Evolutionary conservation across 2,888 invertebrate genomes (phyloP), one percentile per base, ranked within the genome.

Genomic region (Drosophila neonasuta): DNA sequence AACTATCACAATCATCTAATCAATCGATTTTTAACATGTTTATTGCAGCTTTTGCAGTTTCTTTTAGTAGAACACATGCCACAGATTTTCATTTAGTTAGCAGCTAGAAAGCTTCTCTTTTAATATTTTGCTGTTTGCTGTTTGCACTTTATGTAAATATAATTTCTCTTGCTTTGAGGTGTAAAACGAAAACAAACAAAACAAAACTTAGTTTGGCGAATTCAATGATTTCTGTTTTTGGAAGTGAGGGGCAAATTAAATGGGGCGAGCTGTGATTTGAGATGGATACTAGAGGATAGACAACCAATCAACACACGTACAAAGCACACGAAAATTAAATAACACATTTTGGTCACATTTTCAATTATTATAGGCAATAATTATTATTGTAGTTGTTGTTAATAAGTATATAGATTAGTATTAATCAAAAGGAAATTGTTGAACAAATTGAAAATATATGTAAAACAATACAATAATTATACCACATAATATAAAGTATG

Each of bases 41-140:
- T 48, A n/a, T 32, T 39, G 56, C 36, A 48, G 4, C 48, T 8
- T 29, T 50, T 49, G 15, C 51, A 2, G 9, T 0, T 8, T 30
- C 45, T 55, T 44, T 54, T 6, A 5, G 4, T 6, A 39, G 74
- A 88, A 81, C 77, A 78, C 79, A 88, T 86, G 84, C 84, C 84
- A 88, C 84, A 87, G 72, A 79, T 78, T 80, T 79, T 79, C 45
- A 68, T 65, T 71, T 59, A 42, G 20, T 54, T 42, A 30, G n/a
- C 15, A 45, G 17, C 41, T 61, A 15, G 20, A 52, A 39, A 54
- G 41, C 30, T 46, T 51, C 17, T 29, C 29, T 13, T 7, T 48
- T 42, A 24, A 46, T 15, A 34, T 60, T 17, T 61, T 39, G n/a
- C 24, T 45, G 32, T 41, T 41, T 59, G 30, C 41, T 42, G 2